phyloP scores from a whole-genome alignment of 2,888 invertebrate species.

The Hipparchia semele region DNA sequence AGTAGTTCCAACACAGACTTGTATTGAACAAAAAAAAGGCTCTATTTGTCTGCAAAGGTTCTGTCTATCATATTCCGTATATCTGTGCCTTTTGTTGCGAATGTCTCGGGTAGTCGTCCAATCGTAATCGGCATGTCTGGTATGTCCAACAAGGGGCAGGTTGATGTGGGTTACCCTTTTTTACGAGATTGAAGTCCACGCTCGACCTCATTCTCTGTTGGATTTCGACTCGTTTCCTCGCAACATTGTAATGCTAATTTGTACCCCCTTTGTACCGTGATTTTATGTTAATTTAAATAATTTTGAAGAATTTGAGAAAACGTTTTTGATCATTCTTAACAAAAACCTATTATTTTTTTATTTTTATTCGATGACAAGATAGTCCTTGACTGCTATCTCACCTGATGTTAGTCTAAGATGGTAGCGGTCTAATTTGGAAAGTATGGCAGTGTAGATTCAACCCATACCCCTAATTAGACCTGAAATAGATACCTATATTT shows the following conservation, averaged over 20 bases:
- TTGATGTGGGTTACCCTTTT: conserved; percentile 29
- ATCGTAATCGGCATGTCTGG: conserved; percentile 25
- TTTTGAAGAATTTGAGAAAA: background rate
- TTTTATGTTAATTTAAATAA: conserved; percentile 49
- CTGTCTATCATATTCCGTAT: background rate
- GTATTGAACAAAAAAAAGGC: too few relatives aligned
- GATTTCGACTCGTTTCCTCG: conserved; percentile 59
- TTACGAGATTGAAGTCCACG: conserved; percentile 33
- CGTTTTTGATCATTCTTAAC: background rate
- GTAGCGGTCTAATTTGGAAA: too few relatives aligned
- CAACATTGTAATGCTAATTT: conserved; percentile 75
- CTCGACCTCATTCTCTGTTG: conserved; percentile 48
- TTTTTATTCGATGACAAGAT: too few relatives aligned
- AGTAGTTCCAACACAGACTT: too few relatives aligned
- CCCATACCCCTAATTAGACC: too few relatives aligned
- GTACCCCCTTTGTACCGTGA: conserved; percentile 44
- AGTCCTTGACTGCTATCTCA: too few relatives aligned
- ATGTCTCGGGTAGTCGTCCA: conserved; percentile 9
- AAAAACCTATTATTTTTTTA: too few relatives aligned
- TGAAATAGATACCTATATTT: too few relatives aligned
- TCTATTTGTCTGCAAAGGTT: background rate
- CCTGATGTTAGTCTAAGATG: too few relatives aligned
- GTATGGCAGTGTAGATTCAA: too few relatives aligned
- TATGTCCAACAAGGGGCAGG: conserved; percentile 22
- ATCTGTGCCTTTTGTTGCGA: conserved; percentile 5